A percentile compares a stretch with the other conserved stretches of the same genome.
phyloP scores from a whole-genome alignment of 2,888 invertebrate genomes.

The Amphipyra tragopoginis region DNA sequence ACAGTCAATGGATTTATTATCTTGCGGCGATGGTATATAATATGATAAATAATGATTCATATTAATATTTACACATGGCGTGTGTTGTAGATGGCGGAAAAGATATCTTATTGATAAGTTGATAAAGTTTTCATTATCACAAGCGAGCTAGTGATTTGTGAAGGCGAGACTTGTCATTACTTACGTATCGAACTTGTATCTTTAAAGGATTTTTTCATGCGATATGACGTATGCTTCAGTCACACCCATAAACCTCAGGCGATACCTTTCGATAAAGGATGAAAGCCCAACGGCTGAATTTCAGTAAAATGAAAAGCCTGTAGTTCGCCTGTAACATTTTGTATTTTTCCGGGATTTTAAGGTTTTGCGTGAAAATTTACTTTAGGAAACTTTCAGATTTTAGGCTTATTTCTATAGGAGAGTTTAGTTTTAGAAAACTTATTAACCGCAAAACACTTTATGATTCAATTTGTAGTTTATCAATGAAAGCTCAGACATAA shows the following conservation, averaged over 20 bases:
- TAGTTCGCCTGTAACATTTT: not conserved
- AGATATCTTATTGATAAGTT: constrained; percentile 46
- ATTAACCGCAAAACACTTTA: no score
- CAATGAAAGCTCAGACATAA: no score
- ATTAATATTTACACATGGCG: constrained; percentile 57
- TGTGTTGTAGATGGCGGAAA: constrained; percentile 37
- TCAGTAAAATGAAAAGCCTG: not conserved
- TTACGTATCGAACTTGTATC: constrained; percentile 46
- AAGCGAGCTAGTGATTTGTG: constrained; percentile 21
- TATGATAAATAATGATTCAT: constrained; percentile 62
- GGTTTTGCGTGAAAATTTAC: no score
- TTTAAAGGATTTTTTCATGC: constrained; percentile 33
- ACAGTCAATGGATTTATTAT: constrained; percentile 59
- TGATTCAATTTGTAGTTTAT: no score
- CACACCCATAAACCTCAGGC: constrained; percentile 38
- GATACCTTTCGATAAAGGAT: constrained; percentile 17
- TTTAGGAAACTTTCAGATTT: no score
- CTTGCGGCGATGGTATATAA: constrained; percentile 44
- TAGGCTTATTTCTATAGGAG: no score
- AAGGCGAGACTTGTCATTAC: constrained; percentile 36
- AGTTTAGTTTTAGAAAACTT: no score
- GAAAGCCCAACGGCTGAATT: not conserved
- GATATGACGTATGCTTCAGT: constrained; percentile 46
- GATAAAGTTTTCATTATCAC: constrained; percentile 49
- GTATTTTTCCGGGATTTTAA: no score